Conservation (phyloP, 2,888 invertebrate species). For the Syritta pipiens region DNA sequence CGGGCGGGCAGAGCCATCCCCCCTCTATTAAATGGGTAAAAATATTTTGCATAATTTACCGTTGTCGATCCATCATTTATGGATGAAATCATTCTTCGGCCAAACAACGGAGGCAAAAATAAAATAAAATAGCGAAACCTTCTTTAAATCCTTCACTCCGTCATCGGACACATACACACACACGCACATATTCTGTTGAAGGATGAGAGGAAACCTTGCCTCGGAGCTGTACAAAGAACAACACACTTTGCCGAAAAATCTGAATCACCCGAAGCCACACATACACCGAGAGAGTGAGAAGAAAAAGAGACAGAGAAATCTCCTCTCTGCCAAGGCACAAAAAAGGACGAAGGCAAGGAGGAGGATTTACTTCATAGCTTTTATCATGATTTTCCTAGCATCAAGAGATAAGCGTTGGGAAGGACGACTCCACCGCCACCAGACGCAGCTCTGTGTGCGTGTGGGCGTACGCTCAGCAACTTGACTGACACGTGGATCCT, state of each 20-base stretch:
- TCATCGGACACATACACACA: neutral
- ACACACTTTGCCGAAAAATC: slow-evolving; percentile 9
- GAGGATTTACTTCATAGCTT: slow-evolving; percentile 11
- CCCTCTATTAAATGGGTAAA: neutral
- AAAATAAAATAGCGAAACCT: neutral
- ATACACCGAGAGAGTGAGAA: slow-evolving; percentile 13
- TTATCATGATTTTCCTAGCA: slow-evolving; percentile 33
- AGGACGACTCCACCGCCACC: slow-evolving; percentile 30
- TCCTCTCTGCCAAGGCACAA: too few species aligned
- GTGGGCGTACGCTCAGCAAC: too few species aligned
- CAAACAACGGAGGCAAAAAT: slow-evolving; percentile 8
- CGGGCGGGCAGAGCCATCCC: too few species aligned
- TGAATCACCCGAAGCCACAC: too few species aligned
- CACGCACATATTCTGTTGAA: neutral
- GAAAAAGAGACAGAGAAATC: neutral
- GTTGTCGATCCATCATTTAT: slow-evolving; percentile 33
- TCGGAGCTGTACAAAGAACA: slow-evolving; percentile 16
- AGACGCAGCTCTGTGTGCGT: slow-evolving; percentile 9
- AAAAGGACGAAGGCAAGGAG: slow-evolving; percentile 7
- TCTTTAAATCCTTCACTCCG: neutral
- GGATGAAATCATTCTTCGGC: slow-evolving; percentile 24
- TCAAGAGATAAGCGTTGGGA: slow-evolving; percentile 31
- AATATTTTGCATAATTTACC: slow-evolving; percentile 43
- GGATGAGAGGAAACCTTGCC: slow-evolving; percentile 7
- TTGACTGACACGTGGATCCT: slow-evolving; percentile 28